Conservation (phyloP, 2,113 vertebrate species). For the Dicentrarchus labrax region DNA sequence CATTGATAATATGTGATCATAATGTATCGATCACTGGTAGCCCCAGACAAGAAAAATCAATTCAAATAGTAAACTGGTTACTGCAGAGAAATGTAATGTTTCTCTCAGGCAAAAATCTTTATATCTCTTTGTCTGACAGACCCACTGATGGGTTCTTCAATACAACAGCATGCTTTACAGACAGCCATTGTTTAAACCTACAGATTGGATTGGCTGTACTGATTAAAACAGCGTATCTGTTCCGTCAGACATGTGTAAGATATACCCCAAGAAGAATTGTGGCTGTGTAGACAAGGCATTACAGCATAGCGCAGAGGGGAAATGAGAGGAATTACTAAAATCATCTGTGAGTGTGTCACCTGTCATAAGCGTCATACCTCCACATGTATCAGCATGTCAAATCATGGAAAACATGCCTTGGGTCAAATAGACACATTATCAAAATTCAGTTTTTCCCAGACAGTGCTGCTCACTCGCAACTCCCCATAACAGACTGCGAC, state of each 20-base stretch:
- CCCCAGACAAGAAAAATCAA: slow-evolving; percentile 23
- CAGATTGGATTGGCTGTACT: not conserved
- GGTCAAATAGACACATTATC: slow-evolving; percentile 59
- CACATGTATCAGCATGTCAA: slow-evolving; percentile 66
- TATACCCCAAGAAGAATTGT: too few relatives aligned
- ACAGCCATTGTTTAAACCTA: not conserved
- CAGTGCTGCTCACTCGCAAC: slow-evolving; percentile 32
- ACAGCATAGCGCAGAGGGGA: not conserved
- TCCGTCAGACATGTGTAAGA: not conserved
- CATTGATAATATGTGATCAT: slow-evolving; percentile 28
- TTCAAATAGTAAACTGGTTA: slow-evolving; percentile 15
- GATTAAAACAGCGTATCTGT: not conserved
- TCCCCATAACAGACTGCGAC: slow-evolving; percentile 45
- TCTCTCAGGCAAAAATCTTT: not conserved
- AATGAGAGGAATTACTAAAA: slow-evolving; percentile 26
- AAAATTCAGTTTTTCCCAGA: slow-evolving; percentile 31
- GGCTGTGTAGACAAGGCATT: not conserved
- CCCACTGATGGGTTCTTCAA: not conserved
- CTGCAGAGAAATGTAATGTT: slow-evolving; percentile 31
- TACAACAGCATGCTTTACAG: not conserved
- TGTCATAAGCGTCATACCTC: slow-evolving; percentile 58
- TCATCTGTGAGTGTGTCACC: slow-evolving; percentile 53
- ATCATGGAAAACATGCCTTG: slow-evolving; percentile 56
- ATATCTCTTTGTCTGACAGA: not conserved
- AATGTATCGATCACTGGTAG: slow-evolving; percentile 30